Percentiles rank a stretch among this genome's conserved stretches.
phyloP scores from a whole-genome alignment of 1,140 invertebrate species.

The Scaptomyza montana region DNA sequence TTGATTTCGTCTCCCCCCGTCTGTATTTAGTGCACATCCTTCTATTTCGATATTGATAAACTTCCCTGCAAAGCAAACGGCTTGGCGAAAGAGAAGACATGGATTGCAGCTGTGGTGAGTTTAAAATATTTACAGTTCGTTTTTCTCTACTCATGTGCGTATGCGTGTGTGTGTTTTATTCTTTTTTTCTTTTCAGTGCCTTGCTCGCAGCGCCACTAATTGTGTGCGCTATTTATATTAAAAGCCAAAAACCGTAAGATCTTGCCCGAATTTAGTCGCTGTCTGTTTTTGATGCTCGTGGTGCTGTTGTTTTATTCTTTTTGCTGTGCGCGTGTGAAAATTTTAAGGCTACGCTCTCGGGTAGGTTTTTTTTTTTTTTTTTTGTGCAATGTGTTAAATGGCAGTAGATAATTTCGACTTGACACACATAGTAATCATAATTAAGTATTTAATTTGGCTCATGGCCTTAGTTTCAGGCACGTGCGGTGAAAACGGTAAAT shows the following conservation, averaged over 20 bases:
- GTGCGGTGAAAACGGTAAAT: slow-evolving; percentile 56
- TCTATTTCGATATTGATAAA: slow-evolving; percentile 34
- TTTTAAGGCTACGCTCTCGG: slow-evolving; percentile 64
- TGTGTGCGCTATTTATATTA: slow-evolving; percentile 73
- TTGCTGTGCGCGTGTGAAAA: slow-evolving; percentile 71
- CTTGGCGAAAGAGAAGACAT: slow-evolving; percentile 7
- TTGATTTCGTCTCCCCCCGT: slow-evolving; percentile 49
- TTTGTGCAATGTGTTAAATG: slow-evolving; percentile 67
- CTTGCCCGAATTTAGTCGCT: slow-evolving; percentile 51
- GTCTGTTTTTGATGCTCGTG: slow-evolving; percentile 13
- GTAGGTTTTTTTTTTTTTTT: slow-evolving; percentile 41
- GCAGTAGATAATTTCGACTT: slow-evolving; percentile 63
- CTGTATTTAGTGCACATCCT: slow-evolving; percentile 43
- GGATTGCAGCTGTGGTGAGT: slow-evolving; percentile 53
- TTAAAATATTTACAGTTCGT: slow-evolving; percentile 63
- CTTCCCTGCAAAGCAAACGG: slow-evolving; percentile 33
- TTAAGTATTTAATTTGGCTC: slow-evolving; percentile 66
- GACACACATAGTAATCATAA: slow-evolving; percentile 74
- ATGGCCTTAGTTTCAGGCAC: slow-evolving; percentile 41
- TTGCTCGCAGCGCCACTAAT: slow-evolving; percentile 66
- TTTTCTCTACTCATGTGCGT: slow-evolving; percentile 16
- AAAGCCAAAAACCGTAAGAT: slow-evolving; percentile 63
- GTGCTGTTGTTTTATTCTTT: slow-evolving; percentile 16
- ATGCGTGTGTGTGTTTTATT: background rate
- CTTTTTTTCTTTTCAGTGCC: slow-evolving; percentile 9